Base-by-base conservation (phyloP, 1,140 invertebrate species). In the Uloborus diversus region DNA sequence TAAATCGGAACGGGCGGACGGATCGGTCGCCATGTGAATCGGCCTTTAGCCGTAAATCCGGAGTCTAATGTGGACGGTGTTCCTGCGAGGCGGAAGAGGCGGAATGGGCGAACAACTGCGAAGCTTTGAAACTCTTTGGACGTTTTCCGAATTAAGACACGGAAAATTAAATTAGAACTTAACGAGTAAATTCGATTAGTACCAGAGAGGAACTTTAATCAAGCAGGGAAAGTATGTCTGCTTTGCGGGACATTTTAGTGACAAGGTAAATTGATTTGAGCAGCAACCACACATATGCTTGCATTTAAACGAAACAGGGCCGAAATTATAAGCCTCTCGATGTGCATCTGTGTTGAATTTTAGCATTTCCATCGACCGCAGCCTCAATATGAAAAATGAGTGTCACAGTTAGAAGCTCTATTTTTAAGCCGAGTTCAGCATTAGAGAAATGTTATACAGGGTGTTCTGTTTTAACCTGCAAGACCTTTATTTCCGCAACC, bases 161-260 rank as follows among this genome's bases (percentile, higher is more conserved):
- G 70, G 70, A 75, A 75, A 75, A 75, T 75, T 75, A 64, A 75
- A 75, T 75, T 75, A 75, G 70, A 75, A 75, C 70, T 75, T 75
- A 75, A 75, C 70, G 37, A 75, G 59, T 75, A 47, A 75, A 75
- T 75, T 75, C 59, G 70, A 75, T 75, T 75, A 75, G 70, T 62
- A 33, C 28, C 11, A 51, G 37, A 59, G 64, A 75, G 28, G 70
- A 64, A 75, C 57, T 75, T 75, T 64, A 75, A 75, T 75, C 59
- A 75, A 64, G 37, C 57, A 47, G 37, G 70, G 59, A 75, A 75
- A 75, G 57, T 64, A 75, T 57, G 70, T 64, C 25, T 32, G 7
- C n/a, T 27, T 62, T 33, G n/a, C 47, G 37, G 59, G 59, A 75
- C 70, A 62, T 62, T 47, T 53, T 37, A 28, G 57, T 64, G 70